These are phyloP conservation scores for Patagioenas fasciata DNA, from an alignment of 2,113 vertebrate species.

Conservation along the genomic window DNA sequence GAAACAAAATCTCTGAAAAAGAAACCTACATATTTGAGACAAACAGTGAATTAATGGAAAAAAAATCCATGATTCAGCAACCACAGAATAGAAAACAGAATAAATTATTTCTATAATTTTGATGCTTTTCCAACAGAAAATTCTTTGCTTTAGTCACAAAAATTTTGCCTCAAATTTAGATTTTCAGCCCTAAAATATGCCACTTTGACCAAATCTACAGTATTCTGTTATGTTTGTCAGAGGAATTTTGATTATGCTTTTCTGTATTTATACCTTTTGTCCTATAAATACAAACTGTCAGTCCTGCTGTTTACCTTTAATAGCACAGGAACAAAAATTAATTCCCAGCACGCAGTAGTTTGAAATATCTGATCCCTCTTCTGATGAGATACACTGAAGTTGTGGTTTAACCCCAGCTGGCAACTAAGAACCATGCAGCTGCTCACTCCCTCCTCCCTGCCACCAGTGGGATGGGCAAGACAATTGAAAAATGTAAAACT, in stretches of 20 bases:
- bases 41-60: background rate
- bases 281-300: background rate
- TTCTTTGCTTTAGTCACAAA: background rate
- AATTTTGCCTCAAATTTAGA: background rate
- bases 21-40: background rate
- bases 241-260: background rate
- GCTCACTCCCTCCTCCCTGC: too few species aligned
- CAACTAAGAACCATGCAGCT: too few species aligned
- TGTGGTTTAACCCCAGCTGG: too few species aligned
- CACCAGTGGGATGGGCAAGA: too few species aligned
- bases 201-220: background rate
- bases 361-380: background rate
- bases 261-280: background rate
- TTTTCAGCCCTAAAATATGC: background rate
- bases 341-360: background rate
- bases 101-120: background rate
- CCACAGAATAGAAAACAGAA: background rate
- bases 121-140: background rate
- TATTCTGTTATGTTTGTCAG: background rate
- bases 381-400: background rate
- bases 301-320: background rate
- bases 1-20: background rate
- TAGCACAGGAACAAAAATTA: background rate
- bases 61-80: background rate
- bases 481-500: too few species aligned